phyloP scores from a whole-genome alignment of 2,797 vertebrate genomes.

The Miichthys miiuy region DNA sequence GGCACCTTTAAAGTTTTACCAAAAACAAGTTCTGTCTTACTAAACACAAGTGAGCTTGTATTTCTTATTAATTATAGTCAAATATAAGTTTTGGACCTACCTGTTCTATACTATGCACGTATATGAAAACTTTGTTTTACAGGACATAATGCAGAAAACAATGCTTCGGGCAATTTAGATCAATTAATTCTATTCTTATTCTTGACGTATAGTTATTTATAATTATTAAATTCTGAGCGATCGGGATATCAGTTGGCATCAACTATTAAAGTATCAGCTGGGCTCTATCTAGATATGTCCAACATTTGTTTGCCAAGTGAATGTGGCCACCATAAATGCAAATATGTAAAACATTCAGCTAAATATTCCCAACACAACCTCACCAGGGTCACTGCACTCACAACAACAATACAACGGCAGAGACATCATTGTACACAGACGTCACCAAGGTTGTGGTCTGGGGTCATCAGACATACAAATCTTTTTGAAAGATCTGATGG shows the following conservation, averaged over 20 bases:
- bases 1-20: not conserved
- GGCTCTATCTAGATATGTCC: not conserved
- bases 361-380: not conserved
- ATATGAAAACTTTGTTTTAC: no score
- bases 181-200: no score
- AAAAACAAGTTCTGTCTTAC: not conserved
- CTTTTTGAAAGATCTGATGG: slow-evolving; percentile 7
- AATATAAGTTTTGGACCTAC: not conserved
- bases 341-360: not conserved
- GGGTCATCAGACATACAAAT: not conserved
- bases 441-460: not conserved
- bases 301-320: not conserved
- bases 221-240: no score
- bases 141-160: no score
- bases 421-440: not conserved
- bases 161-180: no score
- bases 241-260: no score
- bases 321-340: not conserved
- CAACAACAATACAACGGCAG: no score
- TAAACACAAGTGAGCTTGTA: not conserved
- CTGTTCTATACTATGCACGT: no score
- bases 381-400: not conserved
- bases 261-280: no score
- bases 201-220: no score
- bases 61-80: not conserved